These are phyloP conservation scores for Caprella mutica DNA, from an alignment of 2,888 invertebrate genomes.

Conservation along the genomic window DNA sequence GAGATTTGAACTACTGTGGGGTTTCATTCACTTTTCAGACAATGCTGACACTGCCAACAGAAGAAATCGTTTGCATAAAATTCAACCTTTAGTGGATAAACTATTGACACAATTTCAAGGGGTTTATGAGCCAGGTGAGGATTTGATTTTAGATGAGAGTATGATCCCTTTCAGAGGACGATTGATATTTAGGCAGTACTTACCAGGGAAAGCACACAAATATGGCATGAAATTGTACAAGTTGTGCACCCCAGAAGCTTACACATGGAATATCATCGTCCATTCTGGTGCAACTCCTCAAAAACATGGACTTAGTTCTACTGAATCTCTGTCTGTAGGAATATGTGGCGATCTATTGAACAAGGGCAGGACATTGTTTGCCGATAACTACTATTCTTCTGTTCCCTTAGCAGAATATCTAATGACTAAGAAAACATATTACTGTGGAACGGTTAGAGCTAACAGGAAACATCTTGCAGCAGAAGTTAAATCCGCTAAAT, in stretches of 20 bases:
- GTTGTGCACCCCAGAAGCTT: slow-evolving; percentile 13
- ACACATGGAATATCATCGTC: slow-evolving; percentile 17
- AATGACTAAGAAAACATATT: slow-evolving; percentile 13
- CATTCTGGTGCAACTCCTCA: not conserved
- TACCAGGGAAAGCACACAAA: slow-evolving; percentile 10
- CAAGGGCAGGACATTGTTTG: slow-evolving; percentile 2
- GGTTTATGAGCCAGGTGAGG: slow-evolving; percentile 14
- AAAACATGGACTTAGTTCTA: slow-evolving; percentile 1
- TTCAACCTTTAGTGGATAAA: slow-evolving; percentile 4
- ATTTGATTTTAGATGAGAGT: slow-evolving; percentile 11
- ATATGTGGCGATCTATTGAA: not conserved
- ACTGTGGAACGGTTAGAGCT: slow-evolving; percentile 12
- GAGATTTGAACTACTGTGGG: slow-evolving; percentile 8
- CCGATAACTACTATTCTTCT: slow-evolving; percentile 6
- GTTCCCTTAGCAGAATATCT: slow-evolving; percentile 11
- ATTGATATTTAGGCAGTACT: slow-evolving; percentile 4
- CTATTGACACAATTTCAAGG: not conserved
- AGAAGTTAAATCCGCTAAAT: slow-evolving; percentile 15
- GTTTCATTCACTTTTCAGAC: slow-evolving; percentile 11
- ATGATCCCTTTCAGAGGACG: slow-evolving; percentile 17
- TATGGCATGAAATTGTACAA: slow-evolving; percentile 18
- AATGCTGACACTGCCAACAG: slow-evolving; percentile 2
- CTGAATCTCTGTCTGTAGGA: slow-evolving; percentile 1
- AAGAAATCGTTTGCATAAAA: slow-evolving; percentile 3
- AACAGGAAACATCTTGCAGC: slow-evolving; percentile 7